phyloP scores from a whole-genome alignment of 2,888 invertebrate species.

The Cyclophora albipunctata region DNA sequence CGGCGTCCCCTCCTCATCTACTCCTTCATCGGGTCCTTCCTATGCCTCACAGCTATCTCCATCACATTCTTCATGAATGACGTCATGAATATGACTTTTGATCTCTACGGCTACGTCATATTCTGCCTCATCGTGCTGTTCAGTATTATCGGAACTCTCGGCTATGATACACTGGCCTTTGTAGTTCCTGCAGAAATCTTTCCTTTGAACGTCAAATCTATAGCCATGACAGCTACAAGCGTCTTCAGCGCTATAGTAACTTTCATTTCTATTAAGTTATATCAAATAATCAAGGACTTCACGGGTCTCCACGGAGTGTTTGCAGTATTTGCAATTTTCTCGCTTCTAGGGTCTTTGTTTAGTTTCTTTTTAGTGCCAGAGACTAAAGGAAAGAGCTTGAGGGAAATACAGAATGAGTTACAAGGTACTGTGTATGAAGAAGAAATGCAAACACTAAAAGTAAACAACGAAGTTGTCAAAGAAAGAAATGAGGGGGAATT shows the following conservation, averaged over 20 bases:
- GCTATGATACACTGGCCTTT: constrained; percentile 62
- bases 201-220: constrained; percentile 69
- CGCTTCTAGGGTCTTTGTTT: constrained; percentile 58
- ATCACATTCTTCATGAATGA: constrained; percentile 52
- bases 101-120: constrained; percentile 41
- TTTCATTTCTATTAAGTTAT: constrained; percentile 61
- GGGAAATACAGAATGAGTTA: constrained; percentile 70
- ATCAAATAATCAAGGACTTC: constrained; percentile 54
- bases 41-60: constrained; percentile 33
- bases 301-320: constrained; percentile 64
- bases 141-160: constrained; percentile 43
- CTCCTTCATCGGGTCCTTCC: constrained; percentile 43
- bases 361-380: constrained; percentile 64
- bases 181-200: constrained; percentile 71
- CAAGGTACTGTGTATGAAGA: constrained; percentile 41
- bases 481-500: not conserved
- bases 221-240: constrained; percentile 62
- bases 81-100: constrained; percentile 23
- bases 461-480: constrained; percentile 3
- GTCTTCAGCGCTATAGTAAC: constrained; percentile 54
- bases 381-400: constrained; percentile 72
- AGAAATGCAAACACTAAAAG: constrained; percentile 20
- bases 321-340: constrained; percentile 52
- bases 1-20: constrained; percentile 59
- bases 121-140: constrained; percentile 53